Evolutionary conservation across 2,797 vertebrate species (phyloP), one percentile per base, ranked within the genome.

Genomic region (Spinus pinus): DNA sequence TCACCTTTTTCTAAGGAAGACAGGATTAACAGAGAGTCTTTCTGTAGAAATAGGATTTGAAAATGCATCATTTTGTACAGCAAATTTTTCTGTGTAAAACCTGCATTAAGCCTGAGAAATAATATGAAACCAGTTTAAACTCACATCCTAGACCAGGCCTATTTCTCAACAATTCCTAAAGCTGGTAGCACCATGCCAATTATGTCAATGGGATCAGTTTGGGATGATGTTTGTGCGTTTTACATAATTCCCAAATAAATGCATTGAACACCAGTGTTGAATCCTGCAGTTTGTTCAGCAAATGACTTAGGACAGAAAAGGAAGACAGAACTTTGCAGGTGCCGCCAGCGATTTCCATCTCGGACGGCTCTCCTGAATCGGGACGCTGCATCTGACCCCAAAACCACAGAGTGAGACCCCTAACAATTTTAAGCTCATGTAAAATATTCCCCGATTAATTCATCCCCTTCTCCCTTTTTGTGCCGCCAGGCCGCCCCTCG

Each of bases 221-320:
- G 50, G 69, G 61, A 10, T 21, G 16, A 33, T 15, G 27, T 30
- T 57, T 41, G 39, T 27, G n/a, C 8, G 2, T 85, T 47, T 90
- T 86, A 90, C 75, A 37, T 37, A 81, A 77, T 81, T 79, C 47
- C n/a, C 54, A 60, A 37, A 50, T 42, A 88, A 81, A 42, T 27
- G 54, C 33, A 47, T 10, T 51, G 56, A 60, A 25, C 27, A 41
- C 14, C 41, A 61, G 46, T 1, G 33, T 10, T 31, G 50, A 66
- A 49, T 22, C 51, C 58, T 7, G 27, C 39, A 39, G 39, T 61
- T 73, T 61, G 77, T 23, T 8, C 50, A 35, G 85, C 24, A 15
- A 60, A 58, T 1, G 12, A 14, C 18, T 86, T 20, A 11, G 49
- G 30, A 10, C 0, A 2, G 35, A 25, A 28, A 62, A 46, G 31